These are phyloP conservation scores for Tamias sibiricus DNA, from an alignment of 2,113 vertebrate genomes.

Conservation along the genomic window DNA sequence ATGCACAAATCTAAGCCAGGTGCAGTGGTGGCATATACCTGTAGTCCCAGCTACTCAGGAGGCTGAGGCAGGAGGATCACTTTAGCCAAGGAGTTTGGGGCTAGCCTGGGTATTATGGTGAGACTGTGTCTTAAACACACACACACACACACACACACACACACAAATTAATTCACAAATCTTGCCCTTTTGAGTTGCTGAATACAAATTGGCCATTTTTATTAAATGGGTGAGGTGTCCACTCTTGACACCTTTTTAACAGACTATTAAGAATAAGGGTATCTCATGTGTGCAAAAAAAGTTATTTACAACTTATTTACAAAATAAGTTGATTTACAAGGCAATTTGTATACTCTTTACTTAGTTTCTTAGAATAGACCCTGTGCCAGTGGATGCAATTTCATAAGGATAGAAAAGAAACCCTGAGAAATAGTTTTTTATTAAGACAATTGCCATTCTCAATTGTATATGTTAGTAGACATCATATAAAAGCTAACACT, in stretches of 20 bases:
- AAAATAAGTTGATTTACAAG: not conserved
- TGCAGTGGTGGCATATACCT: not conserved
- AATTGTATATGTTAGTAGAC: not conserved
- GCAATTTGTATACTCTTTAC: not conserved
- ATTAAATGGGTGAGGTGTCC: not conserved
- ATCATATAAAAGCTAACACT: not conserved
- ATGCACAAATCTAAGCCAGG: not conserved
- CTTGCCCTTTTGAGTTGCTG: not conserved
- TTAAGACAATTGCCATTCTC: not conserved
- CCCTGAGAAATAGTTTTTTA: not conserved
- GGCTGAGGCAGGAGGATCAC: not conserved
- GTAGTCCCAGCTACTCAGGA: not conserved
- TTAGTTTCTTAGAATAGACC: not conserved
- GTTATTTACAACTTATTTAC: not conserved
- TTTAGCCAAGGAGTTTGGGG: not conserved
- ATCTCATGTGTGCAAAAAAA: not conserved
- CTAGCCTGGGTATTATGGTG: not conserved
- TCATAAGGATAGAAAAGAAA: not conserved
- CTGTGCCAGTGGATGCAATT: not conserved
- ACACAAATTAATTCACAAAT: not conserved
- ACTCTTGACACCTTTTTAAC: not conserved
- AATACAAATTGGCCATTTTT: not conserved
- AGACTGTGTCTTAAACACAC: not conserved
- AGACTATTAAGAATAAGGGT: not conserved
- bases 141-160: not conserved